These are phyloP conservation scores for Euplagia quadripunctaria DNA, from an alignment of 2,888 invertebrate genomes.

Conservation along the genomic window DNA sequence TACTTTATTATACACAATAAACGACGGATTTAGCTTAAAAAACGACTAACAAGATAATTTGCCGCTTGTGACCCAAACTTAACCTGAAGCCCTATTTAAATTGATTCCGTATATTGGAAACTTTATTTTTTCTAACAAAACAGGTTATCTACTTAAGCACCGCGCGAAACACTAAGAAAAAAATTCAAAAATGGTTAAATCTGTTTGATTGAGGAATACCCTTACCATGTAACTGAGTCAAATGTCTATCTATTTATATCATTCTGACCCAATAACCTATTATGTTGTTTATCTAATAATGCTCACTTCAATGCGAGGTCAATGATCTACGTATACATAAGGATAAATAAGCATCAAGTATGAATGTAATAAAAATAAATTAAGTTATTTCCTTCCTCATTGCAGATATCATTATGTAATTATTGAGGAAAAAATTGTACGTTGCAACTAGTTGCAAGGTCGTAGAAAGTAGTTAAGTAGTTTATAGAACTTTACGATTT, in stretches of 20 bases:
- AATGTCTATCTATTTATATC: slow-evolving; percentile 9
- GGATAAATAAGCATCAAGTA: slow-evolving; percentile 50
- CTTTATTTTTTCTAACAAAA: too few species aligned
- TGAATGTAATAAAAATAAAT: slow-evolving; percentile 40
- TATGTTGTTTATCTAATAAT: slow-evolving; percentile 24
- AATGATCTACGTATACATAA: slow-evolving; percentile 30
- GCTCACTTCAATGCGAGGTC: slow-evolving; percentile 34
- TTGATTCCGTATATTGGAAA: too few species aligned
- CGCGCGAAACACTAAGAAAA: too few species aligned
- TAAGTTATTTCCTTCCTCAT: slow-evolving; percentile 34
- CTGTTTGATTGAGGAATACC: not conserved
- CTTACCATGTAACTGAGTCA: not conserved
- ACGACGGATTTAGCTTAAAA: too few species aligned
- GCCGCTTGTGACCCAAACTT: too few species aligned
- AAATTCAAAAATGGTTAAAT: too few species aligned
- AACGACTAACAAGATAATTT: too few species aligned
- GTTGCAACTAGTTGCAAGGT: slow-evolving; percentile 12
- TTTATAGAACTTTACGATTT: not conserved
- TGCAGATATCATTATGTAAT: slow-evolving; percentile 15
- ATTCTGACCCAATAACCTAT: slow-evolving; percentile 13
- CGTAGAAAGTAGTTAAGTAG: slow-evolving; percentile 26
- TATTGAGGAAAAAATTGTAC: slow-evolving; percentile 8
- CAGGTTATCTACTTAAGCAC: too few species aligned
- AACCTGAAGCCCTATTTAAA: too few species aligned
- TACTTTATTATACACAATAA: not conserved